Conservation (phyloP, 2,113 vertebrate genomes). For the Hippolais icterina region DNA sequence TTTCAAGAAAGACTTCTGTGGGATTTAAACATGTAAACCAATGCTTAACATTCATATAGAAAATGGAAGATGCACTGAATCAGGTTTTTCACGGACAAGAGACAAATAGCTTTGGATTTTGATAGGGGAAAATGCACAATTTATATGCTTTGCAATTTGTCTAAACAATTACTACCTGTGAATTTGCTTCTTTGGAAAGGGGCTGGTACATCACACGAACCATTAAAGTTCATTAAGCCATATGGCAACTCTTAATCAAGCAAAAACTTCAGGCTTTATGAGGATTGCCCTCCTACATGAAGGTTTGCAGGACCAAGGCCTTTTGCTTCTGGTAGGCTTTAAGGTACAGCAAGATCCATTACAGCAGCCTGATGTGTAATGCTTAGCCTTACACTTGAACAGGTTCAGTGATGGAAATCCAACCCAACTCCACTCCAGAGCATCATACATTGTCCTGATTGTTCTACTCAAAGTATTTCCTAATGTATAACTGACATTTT, state of each 20-base stretch:
- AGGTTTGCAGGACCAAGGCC: not conserved
- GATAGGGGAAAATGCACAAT: not conserved
- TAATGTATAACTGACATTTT: slow-evolving; percentile 37
- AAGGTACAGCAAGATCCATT: not conserved
- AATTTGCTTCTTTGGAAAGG: not conserved
- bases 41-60: not conserved
- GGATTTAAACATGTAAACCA: not conserved
- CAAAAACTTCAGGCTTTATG: not conserved
- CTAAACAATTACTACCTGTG: not conserved
- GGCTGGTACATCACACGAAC: not conserved
- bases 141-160: not conserved
- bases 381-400: not conserved
- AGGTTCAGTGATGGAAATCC: slow-evolving; percentile 12
- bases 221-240: not conserved
- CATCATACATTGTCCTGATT: slow-evolving; percentile 1
- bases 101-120: not conserved
- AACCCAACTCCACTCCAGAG: not conserved
- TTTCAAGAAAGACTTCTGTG: not conserved
- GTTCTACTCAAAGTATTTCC: slow-evolving; percentile 23
- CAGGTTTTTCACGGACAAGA: not conserved
- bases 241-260: not conserved
- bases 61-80: not conserved
- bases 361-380: not conserved
- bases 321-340: not conserved
- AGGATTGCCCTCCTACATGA: not conserved